Conservation (phyloP, 2,113 vertebrate species). For the Tetrao urogallus region DNA sequence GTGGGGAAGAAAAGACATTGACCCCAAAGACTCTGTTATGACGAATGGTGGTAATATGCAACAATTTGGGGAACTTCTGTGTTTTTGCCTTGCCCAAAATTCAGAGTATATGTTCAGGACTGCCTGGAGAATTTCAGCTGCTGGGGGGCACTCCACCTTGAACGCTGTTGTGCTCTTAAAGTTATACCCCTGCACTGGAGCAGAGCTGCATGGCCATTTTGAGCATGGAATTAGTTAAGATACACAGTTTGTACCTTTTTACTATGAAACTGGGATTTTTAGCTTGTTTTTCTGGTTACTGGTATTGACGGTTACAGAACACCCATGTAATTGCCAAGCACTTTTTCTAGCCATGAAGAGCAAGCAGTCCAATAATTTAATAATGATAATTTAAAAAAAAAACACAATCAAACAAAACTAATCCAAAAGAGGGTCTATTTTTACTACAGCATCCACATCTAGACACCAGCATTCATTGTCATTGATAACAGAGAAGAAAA, state of each 20-base stretch:
- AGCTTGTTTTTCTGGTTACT: not conserved
- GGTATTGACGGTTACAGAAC: not conserved
- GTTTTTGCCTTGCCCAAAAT: not conserved
- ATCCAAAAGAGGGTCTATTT: not conserved
- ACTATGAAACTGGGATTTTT: not conserved
- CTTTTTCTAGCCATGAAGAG: not conserved
- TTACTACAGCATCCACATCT: not conserved
- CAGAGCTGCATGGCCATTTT: not conserved
- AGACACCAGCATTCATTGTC: not conserved
- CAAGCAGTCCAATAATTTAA: not conserved
- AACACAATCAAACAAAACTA: not conserved
- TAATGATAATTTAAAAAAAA: not conserved
- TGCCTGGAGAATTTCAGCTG: not conserved
- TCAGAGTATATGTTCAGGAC: not conserved
- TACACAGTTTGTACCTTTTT: not conserved
- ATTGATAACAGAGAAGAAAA: not conserved
- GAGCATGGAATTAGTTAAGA: not conserved
- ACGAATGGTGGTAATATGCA: constrained; percentile 37
- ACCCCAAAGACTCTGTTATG: not conserved
- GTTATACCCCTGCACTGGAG: not conserved
- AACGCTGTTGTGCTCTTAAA: not conserved
- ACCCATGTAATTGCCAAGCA: not conserved
- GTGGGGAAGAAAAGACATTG: not conserved
- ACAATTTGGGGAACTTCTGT: not conserved
- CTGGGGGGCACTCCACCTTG: not conserved